A percentile compares a stretch with the other conserved stretches of the same genome.
phyloP scores from a whole-genome alignment of 2,888 invertebrate species.

The Cheilosia variabilis region DNA sequence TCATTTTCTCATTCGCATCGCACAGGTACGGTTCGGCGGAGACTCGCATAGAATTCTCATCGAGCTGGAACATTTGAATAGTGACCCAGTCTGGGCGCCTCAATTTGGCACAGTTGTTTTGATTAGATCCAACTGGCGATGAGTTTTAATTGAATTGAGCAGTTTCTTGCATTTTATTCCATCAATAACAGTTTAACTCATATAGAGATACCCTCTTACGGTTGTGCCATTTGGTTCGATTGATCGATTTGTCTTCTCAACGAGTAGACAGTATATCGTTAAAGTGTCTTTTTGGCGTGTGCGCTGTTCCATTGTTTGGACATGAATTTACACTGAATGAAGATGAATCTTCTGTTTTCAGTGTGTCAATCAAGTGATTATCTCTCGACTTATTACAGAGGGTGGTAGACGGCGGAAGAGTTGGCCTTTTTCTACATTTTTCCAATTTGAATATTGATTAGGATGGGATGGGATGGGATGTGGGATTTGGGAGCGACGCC shows the following conservation, averaged over 20 bases:
- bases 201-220: not conserved
- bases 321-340: slow-evolving; percentile 8
- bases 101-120: slow-evolving; percentile 16
- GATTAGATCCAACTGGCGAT: slow-evolving; percentile 14
- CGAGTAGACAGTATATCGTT: slow-evolving; percentile 12
- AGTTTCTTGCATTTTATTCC: slow-evolving; percentile 16
- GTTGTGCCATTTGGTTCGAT: slow-evolving; percentile 29
- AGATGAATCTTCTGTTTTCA: slow-evolving; percentile 24
- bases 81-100: not conserved
- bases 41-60: not conserved
- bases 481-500: not conserved
- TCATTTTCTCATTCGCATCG: not conserved
- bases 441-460: slow-evolving; percentile 16
- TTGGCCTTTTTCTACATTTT: not conserved
- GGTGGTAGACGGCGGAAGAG: not conserved
- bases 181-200: slow-evolving; percentile 13
- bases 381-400: slow-evolving; percentile 4
- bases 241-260: slow-evolving; percentile 39
- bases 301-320: not conserved
- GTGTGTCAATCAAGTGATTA: slow-evolving; percentile 47
- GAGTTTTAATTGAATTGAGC: not conserved
- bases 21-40: not conserved
- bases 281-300: slow-evolving; percentile 1
- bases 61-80: not conserved
- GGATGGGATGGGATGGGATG: not conserved